These are phyloP conservation scores for Limanda limanda DNA, from an alignment of 2,113 vertebrate species.

Conservation along the genomic window DNA sequence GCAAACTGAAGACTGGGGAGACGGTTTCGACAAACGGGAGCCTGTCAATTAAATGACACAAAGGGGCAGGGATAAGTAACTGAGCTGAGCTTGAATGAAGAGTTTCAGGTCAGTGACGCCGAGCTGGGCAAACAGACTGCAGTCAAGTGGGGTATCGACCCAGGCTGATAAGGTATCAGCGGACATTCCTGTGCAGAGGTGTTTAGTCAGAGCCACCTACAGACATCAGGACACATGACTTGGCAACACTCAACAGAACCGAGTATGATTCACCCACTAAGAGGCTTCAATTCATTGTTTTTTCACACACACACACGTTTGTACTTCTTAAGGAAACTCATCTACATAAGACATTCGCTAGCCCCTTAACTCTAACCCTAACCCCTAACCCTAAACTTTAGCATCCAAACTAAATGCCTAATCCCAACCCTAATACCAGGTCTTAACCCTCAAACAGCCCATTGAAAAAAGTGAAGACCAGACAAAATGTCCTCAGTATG, in stretches of 20 bases:
- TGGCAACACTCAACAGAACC: slow-evolving; percentile 19
- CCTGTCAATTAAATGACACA: neutral
- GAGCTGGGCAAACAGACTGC: slow-evolving; percentile 55
- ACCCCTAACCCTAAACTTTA: too few species aligned
- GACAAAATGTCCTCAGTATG: too few species aligned
- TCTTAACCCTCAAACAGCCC: too few species aligned
- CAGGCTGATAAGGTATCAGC: slow-evolving; percentile 64
- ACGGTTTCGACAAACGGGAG: neutral
- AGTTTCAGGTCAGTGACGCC: slow-evolving; percentile 11
- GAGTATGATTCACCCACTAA: slow-evolving; percentile 10
- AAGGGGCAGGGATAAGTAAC: slow-evolving; percentile 4
- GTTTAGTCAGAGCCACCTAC: slow-evolving; percentile 42
- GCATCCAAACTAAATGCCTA: too few species aligned
- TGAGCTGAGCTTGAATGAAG: neutral
- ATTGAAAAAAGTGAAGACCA: too few species aligned
- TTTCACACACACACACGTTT: too few species aligned
- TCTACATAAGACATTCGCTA: too few species aligned
- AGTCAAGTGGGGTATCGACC: slow-evolving; percentile 52
- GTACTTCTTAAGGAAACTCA: too few species aligned
- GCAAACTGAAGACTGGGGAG: neutral
- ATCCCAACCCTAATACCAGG: too few species aligned
- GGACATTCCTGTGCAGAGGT: slow-evolving; percentile 60
- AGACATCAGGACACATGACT: slow-evolving; percentile 39
- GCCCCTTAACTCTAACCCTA: too few species aligned
- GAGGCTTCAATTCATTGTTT: neutral